Evolutionary conservation across 2,888 invertebrate genomes (phyloP).

Genomic region (Hydrotaea cyrtoneurina): DNA sequence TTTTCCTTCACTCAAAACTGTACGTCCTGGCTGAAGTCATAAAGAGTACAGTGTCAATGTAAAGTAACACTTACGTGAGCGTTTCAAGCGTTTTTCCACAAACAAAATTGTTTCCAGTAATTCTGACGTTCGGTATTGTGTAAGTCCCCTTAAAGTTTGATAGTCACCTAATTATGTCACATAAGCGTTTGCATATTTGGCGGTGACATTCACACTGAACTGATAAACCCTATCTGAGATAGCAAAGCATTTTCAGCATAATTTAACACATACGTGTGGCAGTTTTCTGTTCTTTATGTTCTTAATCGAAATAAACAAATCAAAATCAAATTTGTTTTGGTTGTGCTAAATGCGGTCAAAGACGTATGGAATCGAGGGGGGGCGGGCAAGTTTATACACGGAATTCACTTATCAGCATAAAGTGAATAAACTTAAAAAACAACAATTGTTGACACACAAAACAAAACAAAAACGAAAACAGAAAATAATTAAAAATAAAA

Average conservation of each 20-base stretch:
- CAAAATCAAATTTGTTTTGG: slow-evolving; percentile 10
- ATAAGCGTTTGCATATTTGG: too few relatives aligned
- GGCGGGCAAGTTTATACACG: background rate
- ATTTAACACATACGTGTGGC: too few relatives aligned
- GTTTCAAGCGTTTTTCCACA: background rate
- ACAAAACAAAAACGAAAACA: background rate
- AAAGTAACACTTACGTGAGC: background rate
- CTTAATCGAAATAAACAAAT: background rate
- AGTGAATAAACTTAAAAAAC: slow-evolving; percentile 10
- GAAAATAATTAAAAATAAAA: background rate
- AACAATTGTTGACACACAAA: background rate
- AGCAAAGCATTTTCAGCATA: too few relatives aligned
- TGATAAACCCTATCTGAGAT: background rate
- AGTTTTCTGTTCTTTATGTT: background rate
- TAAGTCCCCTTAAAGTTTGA: background rate
- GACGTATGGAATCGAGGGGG: background rate
- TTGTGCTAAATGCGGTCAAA: slow-evolving; percentile 5
- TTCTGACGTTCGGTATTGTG: too few relatives aligned
- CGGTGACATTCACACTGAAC: background rate
- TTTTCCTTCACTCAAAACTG: background rate
- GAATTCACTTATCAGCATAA: slow-evolving; percentile 14
- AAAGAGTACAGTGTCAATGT: background rate
- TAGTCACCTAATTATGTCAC: too few relatives aligned
- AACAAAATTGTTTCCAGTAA: too few relatives aligned
- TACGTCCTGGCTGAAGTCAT: background rate